phyloP scores from a whole-genome alignment of 2,888 invertebrate genomes.

The Nomada fabriciana region DNA sequence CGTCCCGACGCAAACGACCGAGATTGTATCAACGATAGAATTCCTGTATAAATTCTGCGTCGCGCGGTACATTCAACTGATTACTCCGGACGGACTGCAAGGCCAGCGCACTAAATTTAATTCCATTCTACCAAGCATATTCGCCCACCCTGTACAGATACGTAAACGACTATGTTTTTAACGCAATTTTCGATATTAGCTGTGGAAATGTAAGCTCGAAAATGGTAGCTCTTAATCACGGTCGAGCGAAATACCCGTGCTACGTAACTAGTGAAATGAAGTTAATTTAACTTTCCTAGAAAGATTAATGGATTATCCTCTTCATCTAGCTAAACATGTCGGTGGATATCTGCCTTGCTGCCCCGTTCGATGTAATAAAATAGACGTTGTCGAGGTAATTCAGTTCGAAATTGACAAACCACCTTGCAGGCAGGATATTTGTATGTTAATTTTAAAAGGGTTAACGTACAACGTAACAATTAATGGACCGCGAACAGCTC shows the following conservation, averaged over 20 bases:
- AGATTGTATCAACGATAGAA: slow-evolving; percentile 14
- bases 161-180: neutral
- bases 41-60: neutral
- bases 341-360: neutral
- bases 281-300: neutral
- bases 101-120: slow-evolving; percentile 31
- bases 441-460: too few relatives aligned
- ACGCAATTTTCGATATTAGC: neutral
- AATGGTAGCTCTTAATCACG: neutral
- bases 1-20: slow-evolving; percentile 2
- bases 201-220: neutral
- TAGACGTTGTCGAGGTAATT: neutral
- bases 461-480: neutral
- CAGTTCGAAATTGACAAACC: too few relatives aligned
- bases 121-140: slow-evolving; percentile 8
- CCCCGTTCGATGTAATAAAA: too few relatives aligned
- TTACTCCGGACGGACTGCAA: slow-evolving; percentile 16
- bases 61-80: slow-evolving; percentile 43
- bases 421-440: too few relatives aligned
- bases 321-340: neutral
- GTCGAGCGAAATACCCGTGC: neutral
- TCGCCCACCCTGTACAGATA: neutral
- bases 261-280: neutral
- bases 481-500: neutral
- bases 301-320: slow-evolving; percentile 19